Conservation (phyloP, 1,140 invertebrate genomes). For the Tribolium castaneum region DNA sequence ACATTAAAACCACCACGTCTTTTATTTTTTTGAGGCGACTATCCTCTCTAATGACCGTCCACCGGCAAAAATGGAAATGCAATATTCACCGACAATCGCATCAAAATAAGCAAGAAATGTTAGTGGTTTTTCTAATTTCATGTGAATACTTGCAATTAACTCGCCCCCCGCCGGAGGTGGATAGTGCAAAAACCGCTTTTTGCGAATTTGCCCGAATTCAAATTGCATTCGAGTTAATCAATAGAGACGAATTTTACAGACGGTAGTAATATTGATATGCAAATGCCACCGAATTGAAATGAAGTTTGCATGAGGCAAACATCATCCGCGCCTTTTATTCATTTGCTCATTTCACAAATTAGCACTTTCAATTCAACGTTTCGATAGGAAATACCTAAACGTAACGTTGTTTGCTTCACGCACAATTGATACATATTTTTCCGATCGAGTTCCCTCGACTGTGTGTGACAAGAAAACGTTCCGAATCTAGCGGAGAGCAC, state of each 20-base stretch:
- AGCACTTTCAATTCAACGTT: slow-evolving; percentile 22
- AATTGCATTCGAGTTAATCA: slow-evolving; percentile 26
- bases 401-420: background rate
- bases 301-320: slow-evolving; percentile 25
- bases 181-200: too few species aligned
- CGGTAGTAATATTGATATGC: slow-evolving; percentile 35
- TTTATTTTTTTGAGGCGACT: too few species aligned
- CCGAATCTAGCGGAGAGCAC: background rate
- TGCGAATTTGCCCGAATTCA: background rate
- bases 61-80: too few species aligned
- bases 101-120: too few species aligned
- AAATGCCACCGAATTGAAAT: slow-evolving; percentile 21
- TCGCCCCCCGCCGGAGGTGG: too few species aligned
- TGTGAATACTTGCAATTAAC: too few species aligned
- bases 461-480: background rate
- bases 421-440: slow-evolving; percentile 28
- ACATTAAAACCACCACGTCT: too few species aligned
- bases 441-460: background rate
- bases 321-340: slow-evolving; percentile 34
- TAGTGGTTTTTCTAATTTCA: too few species aligned
- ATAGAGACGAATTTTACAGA: slow-evolving; percentile 30
- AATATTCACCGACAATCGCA: too few species aligned
- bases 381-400: background rate
- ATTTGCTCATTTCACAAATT: slow-evolving; percentile 34
- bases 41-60: too few species aligned